Percentiles rank a stretch among this genome's conserved stretches.
Evolutionary conservation across 1,140 invertebrate genomes (phyloP).

Genomic region (Dendrolimus kikuchii): DNA sequence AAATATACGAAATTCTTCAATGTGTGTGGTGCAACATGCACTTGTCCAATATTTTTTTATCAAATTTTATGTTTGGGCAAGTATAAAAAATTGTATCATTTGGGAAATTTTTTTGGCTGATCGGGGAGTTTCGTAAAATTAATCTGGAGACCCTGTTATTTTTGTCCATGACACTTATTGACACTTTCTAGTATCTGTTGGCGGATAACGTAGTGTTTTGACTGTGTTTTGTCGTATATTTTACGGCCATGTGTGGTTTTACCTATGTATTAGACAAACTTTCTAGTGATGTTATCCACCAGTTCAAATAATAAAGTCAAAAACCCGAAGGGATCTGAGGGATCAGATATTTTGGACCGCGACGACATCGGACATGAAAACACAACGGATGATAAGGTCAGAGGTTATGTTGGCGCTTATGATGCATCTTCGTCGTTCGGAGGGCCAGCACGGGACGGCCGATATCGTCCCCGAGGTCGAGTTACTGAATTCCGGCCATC

Average conservation of each 20-base stretch:
- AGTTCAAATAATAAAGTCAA: conserved; percentile 60
- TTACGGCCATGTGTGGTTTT: conserved; percentile 61
- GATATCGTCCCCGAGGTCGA: conserved; percentile 52
- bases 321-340: conserved; percentile 46
- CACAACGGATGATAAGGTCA: conserved; percentile 67
- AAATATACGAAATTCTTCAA: no score
- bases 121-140: no score
- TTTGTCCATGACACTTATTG: conserved; percentile 11
- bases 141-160: no score
- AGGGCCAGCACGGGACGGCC: conserved; percentile 46
- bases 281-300: conserved; percentile 63
- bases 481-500: conserved; percentile 71
- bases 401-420: conserved; percentile 65
- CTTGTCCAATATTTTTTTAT: no score
- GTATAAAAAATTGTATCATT: no score
- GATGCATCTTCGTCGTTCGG: conserved; percentile 54
- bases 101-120: no score
- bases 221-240: conserved; percentile 46
- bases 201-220: conserved; percentile 50
- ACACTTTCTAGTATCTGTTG: conserved; percentile 37
- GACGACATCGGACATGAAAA: conserved; percentile 63
- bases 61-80: no score
- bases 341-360: conserved; percentile 38
- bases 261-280: conserved; percentile 35
- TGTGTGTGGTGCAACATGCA: no score